Evolutionary conservation across 1,140 invertebrate species (phyloP).

Genomic region (Sinonovacula constricta): DNA sequence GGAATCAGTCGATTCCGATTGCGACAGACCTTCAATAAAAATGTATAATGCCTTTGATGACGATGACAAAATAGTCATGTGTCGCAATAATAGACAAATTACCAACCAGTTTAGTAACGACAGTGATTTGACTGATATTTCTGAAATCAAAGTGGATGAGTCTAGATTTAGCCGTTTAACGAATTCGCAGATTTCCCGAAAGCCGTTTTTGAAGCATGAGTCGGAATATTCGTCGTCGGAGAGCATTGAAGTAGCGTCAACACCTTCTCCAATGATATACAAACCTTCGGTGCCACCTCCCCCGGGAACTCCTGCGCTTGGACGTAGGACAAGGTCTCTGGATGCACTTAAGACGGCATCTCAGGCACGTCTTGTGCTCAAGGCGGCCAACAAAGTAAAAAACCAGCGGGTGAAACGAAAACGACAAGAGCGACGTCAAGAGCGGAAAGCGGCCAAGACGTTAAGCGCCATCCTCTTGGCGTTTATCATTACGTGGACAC

Average conservation of each 20-base stretch:
- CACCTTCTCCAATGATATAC: neutral
- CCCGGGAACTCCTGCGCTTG: constrained; percentile 70
- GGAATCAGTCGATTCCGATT: neutral
- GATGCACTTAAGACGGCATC: constrained; percentile 69
- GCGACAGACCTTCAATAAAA: neutral
- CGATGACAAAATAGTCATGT: constrained; percentile 1
- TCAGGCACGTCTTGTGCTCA: constrained; percentile 69
- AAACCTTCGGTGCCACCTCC: constrained; percentile 46
- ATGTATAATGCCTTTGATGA: constrained; percentile 63
- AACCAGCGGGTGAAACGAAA: constrained; percentile 63
- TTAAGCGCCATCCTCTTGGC: constrained; percentile 96
- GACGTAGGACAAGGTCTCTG: constrained; percentile 63
- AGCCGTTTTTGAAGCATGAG: constrained; percentile 26
- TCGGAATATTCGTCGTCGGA: constrained; percentile 17
- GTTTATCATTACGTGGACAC: constrained; percentile 99
- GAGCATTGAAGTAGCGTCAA: constrained; percentile 3
- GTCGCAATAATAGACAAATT: too few species aligned
- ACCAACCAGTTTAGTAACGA: neutral
- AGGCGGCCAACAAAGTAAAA: constrained; percentile 66
- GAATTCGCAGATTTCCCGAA: constrained; percentile 6
- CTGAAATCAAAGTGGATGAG: constrained; percentile 16
- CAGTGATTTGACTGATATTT: neutral
- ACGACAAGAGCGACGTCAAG: constrained; percentile 96
- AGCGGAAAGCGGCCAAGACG: constrained; percentile 99
- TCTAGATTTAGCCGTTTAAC: constrained; percentile 9